These are phyloP conservation scores for Aleiodes testaceus DNA, from an alignment of 2,888 invertebrate genomes.

Conservation along the genomic window DNA sequence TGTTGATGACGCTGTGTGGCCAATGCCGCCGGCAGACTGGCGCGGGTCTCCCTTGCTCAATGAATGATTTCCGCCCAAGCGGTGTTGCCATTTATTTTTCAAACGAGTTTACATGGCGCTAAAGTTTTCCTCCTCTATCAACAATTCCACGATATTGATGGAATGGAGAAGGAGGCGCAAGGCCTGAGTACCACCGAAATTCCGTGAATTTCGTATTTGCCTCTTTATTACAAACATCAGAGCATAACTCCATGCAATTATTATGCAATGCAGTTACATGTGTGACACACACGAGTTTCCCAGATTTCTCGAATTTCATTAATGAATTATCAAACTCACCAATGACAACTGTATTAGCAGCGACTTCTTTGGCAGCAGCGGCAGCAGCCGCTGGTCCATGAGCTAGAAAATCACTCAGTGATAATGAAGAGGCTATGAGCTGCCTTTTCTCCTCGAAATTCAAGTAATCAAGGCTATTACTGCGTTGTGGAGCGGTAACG, in stretches of 20 bases:
- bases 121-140: constrained; percentile 32
- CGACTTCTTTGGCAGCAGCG: constrained; percentile 73
- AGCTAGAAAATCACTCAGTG: constrained; percentile 88
- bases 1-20: constrained; percentile 33
- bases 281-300: no score
- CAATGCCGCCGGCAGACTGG: constrained; percentile 46
- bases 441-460: constrained; percentile 94
- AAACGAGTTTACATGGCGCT: neutral
- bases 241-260: constrained; percentile 44
- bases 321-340: constrained; percentile 62
- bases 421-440: constrained; percentile 90
- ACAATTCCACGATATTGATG: constrained; percentile 10
- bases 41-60: constrained; percentile 63
- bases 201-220: neutral
- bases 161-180: constrained; percentile 24
- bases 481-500: constrained; percentile 79
- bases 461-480: constrained; percentile 90
- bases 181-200: no score
- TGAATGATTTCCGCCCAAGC: constrained; percentile 73
- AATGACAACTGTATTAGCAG: constrained; percentile 73
- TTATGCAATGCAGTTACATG: constrained; percentile 43
- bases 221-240: constrained; percentile 10
- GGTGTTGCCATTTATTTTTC: constrained; percentile 66
- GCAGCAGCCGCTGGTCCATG: constrained; percentile 78
- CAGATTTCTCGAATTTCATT: neutral